Conservation (phyloP, 2,888 invertebrate species). For the Hipparchia sbordonii region DNA sequence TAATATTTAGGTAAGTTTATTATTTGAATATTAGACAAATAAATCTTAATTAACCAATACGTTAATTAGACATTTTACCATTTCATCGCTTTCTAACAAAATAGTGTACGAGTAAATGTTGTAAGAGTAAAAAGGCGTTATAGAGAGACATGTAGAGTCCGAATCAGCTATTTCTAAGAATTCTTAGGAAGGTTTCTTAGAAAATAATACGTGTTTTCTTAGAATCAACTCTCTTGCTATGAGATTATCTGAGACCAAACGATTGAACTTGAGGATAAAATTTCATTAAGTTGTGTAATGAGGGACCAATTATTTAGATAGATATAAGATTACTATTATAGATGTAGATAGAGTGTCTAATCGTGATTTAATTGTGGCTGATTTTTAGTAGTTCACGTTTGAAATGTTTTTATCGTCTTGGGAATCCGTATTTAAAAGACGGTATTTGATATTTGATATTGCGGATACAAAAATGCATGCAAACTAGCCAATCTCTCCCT, state of each 20-base stretch:
- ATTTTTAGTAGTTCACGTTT: neutral
- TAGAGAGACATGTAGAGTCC: neutral
- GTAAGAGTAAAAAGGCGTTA: neutral
- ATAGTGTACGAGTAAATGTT: neutral
- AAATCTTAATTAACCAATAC: constrained; percentile 3
- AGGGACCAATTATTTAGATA: neutral
- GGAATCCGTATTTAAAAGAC: too few species aligned
- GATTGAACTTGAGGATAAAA: neutral
- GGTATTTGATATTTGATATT: too few species aligned
- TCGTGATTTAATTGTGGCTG: neutral
- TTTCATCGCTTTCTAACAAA: too few species aligned
- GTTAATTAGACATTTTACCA: neutral
- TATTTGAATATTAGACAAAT: neutral
- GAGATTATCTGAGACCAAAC: neutral
- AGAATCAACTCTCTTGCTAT: neutral
- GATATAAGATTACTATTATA: neutral
- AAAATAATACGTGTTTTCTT: neutral
- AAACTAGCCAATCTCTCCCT: too few species aligned
- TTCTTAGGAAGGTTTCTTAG: neutral
- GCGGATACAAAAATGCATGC: too few species aligned
- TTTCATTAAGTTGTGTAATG: neutral
- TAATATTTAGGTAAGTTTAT: neutral
- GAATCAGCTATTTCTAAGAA: neutral
- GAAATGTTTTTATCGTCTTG: too few species aligned
- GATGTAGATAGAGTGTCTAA: neutral